Evolutionary conservation across 2,797 vertebrate species (phyloP).

Genomic region (Dendrocincla fuliginosa): DNA sequence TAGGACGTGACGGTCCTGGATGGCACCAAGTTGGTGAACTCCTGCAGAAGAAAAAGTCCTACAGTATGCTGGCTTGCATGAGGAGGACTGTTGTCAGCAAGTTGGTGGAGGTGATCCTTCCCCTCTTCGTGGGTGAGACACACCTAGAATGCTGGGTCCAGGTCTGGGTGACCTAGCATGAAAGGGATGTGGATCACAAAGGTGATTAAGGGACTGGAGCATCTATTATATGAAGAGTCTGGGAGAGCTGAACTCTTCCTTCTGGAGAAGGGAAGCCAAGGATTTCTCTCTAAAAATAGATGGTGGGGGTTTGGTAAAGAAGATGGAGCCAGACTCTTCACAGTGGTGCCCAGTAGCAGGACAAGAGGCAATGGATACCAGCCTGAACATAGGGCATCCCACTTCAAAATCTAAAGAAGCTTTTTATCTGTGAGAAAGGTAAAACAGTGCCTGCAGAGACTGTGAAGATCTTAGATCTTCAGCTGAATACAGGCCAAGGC

Average conservation of each 20-base stretch:
- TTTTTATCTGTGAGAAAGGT: neutral
- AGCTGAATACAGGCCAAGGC: neutral
- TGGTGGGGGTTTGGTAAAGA: neutral
- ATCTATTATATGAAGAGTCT: neutral
- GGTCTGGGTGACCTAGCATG: neutral
- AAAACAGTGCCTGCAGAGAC: neutral
- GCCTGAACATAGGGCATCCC: neutral
- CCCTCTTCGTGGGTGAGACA: neutral
- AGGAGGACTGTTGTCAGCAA: neutral
- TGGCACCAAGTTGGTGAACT: neutral
- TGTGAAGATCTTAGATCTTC: neutral
- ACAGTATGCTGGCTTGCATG: neutral
- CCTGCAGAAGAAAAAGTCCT: neutral
- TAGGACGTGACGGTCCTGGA: neutral
- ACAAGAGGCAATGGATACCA: neutral
- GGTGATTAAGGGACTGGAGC: neutral
- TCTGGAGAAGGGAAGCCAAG: neutral
- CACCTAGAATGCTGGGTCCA: neutral
- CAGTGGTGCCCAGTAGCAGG: neutral
- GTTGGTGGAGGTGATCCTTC: neutral
- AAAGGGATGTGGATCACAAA: neutral
- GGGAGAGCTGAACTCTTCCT: neutral
- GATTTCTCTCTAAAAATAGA: neutral
- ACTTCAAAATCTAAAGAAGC: neutral
- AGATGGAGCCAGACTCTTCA: neutral